Base-by-base conservation (phyloP, 2,797 vertebrate genomes). In the Nyctibius grandis region DNA sequence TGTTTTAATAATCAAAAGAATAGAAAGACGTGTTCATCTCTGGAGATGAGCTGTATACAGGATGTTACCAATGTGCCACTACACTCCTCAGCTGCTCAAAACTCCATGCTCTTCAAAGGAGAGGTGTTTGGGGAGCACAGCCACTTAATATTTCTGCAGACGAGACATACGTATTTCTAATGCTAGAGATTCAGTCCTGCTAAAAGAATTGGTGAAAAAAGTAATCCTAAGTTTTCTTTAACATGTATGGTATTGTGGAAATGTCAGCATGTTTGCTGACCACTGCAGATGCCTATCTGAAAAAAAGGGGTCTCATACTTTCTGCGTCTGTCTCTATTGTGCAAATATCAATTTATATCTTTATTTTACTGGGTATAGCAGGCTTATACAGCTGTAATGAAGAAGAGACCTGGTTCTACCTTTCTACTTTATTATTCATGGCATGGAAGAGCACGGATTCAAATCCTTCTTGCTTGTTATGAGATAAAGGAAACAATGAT, bases 81-180 rank as follows among this genome's bases (percentile, higher is more conserved):
- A 44, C 4, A 48, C 9, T 90, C 33, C 28, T 85, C 18, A 36
- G 45, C 40, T 69, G 3, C 29, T 81, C 2, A 3, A 54, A 82
- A 53, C 15, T 31, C 2, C 22, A 26, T 21, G 31, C 5, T 64
- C 15, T 81, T 60, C 50, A 65, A 26, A 45, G 9, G 2, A 60
- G 7, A 54, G 2, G 2, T 45, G 25, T 79, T 82, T 51, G 13
- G 22, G 0, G 0, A 75, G 5, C 9, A 57, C 26, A 81, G 5
- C 3, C 8, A 26, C 16, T 53, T 75, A 12, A 6, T 40, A 9
- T 60, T 65, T 60, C 29, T 60, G 34, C 9, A 77, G 45, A 74
- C 0, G 3, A 50, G 17, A n/a, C 12, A 5, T 40, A 34, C 0
- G 0, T 15, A 29, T 75, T n/a, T 87, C 28, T 65, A 69, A 34